phyloP scores from a whole-genome alignment of 2,888 invertebrate species.

The Oasisia sp. region DNA sequence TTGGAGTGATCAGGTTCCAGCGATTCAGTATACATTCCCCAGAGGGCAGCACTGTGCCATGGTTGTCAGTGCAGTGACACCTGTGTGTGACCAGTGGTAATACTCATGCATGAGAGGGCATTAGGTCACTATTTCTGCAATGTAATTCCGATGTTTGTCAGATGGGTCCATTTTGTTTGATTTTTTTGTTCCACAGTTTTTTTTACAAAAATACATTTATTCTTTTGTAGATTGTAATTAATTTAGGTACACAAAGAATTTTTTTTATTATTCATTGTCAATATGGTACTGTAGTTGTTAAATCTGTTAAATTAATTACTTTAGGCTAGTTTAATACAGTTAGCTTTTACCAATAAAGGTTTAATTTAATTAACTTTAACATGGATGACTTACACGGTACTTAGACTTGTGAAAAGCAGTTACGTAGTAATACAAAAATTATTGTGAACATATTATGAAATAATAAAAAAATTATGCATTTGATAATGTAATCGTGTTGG shows the following conservation, averaged over 20 bases:
- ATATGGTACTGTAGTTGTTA: background rate
- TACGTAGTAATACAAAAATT: too few species aligned
- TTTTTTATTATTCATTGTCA: background rate
- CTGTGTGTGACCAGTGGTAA: background rate
- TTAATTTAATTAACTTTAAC: background rate
- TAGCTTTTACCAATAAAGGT: background rate
- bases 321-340: background rate
- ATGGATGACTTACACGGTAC: too few species aligned
- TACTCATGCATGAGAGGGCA: background rate
- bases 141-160: background rate
- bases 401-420: too few species aligned
- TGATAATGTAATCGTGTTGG: too few species aligned
- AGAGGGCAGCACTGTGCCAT: background rate
- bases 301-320: background rate
- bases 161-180: background rate
- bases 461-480: too few species aligned
- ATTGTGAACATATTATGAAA: too few species aligned
- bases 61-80: background rate
- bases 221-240: background rate
- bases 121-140: background rate
- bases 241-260: background rate
- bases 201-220: background rate
- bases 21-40: background rate
- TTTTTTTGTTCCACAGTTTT: background rate
- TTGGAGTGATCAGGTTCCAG: background rate